phyloP scores from a whole-genome alignment of 2,797 vertebrate species.

The Sorex maritimensis region DNA sequence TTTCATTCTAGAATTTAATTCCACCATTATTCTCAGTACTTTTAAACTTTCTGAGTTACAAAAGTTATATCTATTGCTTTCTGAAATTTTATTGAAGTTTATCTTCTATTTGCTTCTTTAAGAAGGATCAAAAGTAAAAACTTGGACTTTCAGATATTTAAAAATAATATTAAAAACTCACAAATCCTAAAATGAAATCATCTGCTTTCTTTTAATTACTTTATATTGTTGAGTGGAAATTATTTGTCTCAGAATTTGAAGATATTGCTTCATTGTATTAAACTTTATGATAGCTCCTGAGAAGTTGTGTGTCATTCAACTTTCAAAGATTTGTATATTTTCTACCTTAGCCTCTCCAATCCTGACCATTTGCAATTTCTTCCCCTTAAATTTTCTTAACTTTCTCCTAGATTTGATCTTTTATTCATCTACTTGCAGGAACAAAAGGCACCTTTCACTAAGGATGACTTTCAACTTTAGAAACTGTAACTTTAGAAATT shows the following conservation, averaged over 20 bases:
- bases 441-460: neutral
- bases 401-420: neutral
- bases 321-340: neutral
- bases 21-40: neutral
- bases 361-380: neutral
- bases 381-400: neutral
- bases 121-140: neutral
- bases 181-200: neutral
- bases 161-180: neutral
- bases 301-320: neutral
- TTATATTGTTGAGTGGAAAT: neutral
- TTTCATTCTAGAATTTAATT: neutral
- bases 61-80: neutral
- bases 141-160: neutral
- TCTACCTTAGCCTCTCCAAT: neutral
- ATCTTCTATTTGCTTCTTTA: neutral
- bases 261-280: neutral
- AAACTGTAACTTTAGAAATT: neutral
- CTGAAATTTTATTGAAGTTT: neutral
- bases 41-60: too few relatives aligned
- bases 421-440: neutral
- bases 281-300: neutral
- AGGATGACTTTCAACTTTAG: fast-evolving
- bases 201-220: too few relatives aligned
- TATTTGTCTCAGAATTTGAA: constrained; percentile 22